Evolutionary conservation across 2,113 vertebrate genomes (phyloP).

Genomic region (Oreochromis spilurus): DNA sequence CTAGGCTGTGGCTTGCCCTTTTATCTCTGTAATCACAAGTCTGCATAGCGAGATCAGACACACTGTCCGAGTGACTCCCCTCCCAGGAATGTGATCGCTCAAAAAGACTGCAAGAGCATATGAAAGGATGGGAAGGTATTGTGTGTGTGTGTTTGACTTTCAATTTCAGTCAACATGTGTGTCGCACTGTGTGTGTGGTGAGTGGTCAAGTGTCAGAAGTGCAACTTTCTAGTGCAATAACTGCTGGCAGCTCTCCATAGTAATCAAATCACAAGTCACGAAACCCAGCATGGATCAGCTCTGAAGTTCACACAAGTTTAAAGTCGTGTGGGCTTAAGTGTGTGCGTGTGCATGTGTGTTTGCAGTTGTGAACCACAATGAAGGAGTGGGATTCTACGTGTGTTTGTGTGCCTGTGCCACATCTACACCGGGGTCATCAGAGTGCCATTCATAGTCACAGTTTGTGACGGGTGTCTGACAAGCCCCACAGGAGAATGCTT

Average conservation of each 20-base stretch:
- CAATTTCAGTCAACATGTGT: neutral
- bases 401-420: neutral
- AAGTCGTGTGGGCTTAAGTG: neutral
- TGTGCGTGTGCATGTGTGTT: neutral
- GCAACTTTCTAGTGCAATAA: constrained; percentile 31
- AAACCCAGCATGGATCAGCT: constrained; percentile 7
- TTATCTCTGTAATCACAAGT: constrained; percentile 48
- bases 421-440: constrained; percentile 26
- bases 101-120: neutral
- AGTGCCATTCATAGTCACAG: constrained; percentile 58
- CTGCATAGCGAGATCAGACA: constrained; percentile 31
- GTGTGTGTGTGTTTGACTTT: neutral
- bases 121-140: constrained; percentile 33
- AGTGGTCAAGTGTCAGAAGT: constrained; percentile 11
- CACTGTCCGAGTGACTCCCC: constrained; percentile 43
- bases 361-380: neutral
- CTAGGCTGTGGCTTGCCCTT: constrained; percentile 8
- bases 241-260: constrained; percentile 61
- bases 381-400: neutral
- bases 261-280: constrained; percentile 55
- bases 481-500: constrained; percentile 49
- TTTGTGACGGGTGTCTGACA: constrained; percentile 59
- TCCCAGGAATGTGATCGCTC: neutral
- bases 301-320: constrained; percentile 39
- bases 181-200: neutral